phyloP scores from a whole-genome alignment of 2,797 vertebrate genomes.

The Acomys russatus region DNA sequence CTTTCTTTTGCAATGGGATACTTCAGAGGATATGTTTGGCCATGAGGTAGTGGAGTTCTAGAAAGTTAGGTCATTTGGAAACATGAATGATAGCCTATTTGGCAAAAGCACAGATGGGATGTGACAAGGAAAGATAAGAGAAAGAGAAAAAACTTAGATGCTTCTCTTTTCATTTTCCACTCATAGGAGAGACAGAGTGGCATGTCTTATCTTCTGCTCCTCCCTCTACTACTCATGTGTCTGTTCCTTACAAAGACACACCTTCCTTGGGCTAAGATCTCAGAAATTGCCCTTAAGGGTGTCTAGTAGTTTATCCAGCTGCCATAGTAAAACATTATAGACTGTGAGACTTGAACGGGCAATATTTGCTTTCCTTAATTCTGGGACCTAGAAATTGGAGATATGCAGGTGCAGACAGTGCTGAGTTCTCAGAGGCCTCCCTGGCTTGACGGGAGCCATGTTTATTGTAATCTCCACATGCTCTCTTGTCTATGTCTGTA shows the following conservation, averaged over 20 bases:
- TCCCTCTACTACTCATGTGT: neutral
- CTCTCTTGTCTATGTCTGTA: neutral
- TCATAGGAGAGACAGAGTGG: neutral
- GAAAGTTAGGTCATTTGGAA: slow-evolving; percentile 29
- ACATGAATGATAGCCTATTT: neutral
- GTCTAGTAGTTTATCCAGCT: neutral
- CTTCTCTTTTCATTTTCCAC: neutral
- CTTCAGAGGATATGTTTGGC: neutral
- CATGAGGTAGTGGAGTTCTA: neutral
- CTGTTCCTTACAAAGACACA: neutral
- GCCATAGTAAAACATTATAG: neutral
- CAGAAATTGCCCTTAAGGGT: neutral
- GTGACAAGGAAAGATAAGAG: neutral
- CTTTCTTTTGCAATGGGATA: neutral
- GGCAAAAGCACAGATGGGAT: neutral
- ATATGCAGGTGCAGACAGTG: neutral
- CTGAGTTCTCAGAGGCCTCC: neutral
- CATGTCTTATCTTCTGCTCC: too few relatives aligned
- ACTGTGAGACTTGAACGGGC: neutral
- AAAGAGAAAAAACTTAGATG: too few relatives aligned
- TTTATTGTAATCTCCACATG: neutral
- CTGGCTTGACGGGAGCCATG: neutral
- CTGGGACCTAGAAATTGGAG: neutral
- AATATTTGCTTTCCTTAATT: neutral
- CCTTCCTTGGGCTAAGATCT: neutral